phyloP scores from a whole-genome alignment of 2,888 invertebrate species.

The Cephonodes hylas region DNA sequence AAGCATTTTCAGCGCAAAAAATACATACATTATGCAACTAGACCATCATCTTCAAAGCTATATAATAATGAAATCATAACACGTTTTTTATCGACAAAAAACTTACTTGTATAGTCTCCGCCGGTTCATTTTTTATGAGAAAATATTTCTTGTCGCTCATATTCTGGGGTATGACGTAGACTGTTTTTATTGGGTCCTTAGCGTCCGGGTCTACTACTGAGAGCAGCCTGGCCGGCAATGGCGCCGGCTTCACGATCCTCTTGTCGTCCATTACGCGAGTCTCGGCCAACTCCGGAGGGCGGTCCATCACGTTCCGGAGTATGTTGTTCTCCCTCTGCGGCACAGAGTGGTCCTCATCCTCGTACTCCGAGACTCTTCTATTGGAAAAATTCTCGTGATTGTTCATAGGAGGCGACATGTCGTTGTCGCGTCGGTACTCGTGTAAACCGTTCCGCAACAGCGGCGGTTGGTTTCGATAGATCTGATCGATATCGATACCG shows the following conservation, averaged over 20 bases:
- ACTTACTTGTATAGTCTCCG: conserved; percentile 73
- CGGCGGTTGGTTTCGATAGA: conserved; percentile 45
- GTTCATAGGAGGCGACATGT: conserved; percentile 56
- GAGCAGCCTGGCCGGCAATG: conserved; percentile 62
- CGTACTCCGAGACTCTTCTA: conserved; percentile 67
- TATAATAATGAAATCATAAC: neutral
- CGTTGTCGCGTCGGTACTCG: conserved; percentile 58
- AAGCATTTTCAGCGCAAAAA: neutral
- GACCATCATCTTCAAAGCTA: too few relatives aligned
- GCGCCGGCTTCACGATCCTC: conserved; percentile 70
- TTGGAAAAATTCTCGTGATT: conserved; percentile 65
- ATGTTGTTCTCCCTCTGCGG: conserved; percentile 53
- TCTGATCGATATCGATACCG: conserved; percentile 67
- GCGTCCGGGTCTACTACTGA: conserved; percentile 61
- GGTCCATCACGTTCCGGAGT: conserved; percentile 50
- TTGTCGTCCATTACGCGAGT: conserved; percentile 60
- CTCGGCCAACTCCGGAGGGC: conserved; percentile 60
- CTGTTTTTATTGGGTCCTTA: conserved; percentile 60
- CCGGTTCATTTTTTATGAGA: conserved; percentile 83
- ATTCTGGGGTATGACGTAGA: conserved; percentile 72
- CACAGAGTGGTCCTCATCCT: conserved; percentile 62
- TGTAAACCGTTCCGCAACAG: conserved; percentile 64
- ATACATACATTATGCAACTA: neutral
- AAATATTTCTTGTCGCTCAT: conserved; percentile 83
- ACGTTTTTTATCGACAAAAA: neutral